A percentile compares a stretch with the other conserved stretches of the same genome.
phyloP scores from a whole-genome alignment of 2,113 vertebrate genomes.

The human region DNA sequence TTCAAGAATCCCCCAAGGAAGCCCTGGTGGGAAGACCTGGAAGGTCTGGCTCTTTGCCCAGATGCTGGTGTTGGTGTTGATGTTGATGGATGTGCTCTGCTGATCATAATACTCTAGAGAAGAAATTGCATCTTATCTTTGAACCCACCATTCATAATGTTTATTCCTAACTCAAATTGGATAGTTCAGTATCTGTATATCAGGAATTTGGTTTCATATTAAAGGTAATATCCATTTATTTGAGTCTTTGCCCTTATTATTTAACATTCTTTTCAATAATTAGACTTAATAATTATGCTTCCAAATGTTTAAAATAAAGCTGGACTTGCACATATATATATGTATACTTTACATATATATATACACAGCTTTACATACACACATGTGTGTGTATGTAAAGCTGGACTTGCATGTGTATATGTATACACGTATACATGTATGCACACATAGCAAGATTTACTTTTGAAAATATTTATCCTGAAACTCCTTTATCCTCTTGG shows the following conservation, averaged over 20 bases:
- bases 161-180: background rate
- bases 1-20: background rate
- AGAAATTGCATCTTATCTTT: background rate
- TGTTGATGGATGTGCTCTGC: background rate
- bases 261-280: conserved; percentile 13
- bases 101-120: background rate
- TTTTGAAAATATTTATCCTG: background rate
- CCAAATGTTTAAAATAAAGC: background rate
- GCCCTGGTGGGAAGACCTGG: background rate
- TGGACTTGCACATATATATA: background rate
- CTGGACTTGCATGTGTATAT: too few species aligned
- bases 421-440: background rate
- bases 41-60: background rate
- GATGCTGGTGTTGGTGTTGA: background rate
- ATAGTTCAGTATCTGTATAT: background rate
- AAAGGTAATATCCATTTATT: background rate
- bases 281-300: conserved; percentile 13
- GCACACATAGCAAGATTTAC: background rate
- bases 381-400: too few species aligned
- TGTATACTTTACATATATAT: background rate
- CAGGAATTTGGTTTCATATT: conserved; percentile 5
- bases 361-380: too few species aligned
- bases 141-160: background rate
- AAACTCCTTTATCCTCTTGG: background rate
- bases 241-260: background rate